Base-by-base conservation (phyloP, 2,797 vertebrate species). In the Discoglossus pictus region DNA sequence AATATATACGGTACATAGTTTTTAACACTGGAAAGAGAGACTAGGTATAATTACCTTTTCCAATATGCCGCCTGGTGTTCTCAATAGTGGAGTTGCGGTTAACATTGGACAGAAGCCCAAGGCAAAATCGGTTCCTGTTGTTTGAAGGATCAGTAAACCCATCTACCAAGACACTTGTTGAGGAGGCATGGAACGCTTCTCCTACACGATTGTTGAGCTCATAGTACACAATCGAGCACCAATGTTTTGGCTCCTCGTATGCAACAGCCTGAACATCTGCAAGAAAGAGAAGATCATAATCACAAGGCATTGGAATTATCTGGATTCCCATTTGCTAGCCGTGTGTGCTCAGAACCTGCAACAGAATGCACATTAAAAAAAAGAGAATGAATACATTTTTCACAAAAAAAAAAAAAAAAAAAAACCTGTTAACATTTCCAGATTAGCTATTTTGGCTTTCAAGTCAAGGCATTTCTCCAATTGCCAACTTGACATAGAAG, bases 51-150 rank as follows among this genome's bases (percentile, higher is more conserved):
- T 69, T 78, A 95, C 96, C 96, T 94, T 98, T 99, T 74, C 97
- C 94, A 20, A 99, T 99, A 72, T 99, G 97, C 78, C 96, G 87
- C 77, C 97, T 89, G 0, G 97, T 99, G 84, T 99, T 98, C 85
- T 99, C 97, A 2, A 99, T 99, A 65, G 97, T 99, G 59, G 97
- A 99, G 88, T 99, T 99, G 82, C 97, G 95, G 87, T 99, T 99
- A 67, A 99, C 97, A 0, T 99, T 98, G 18, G 97, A 99, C 46
- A 99, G 92, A 75, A 99, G 91, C 79, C 97, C 97, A 35, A 99
- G 92, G 81, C 97, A 99, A 86, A 99, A 99, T 25, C 97, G 92
- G 90, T 96, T 99, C 84, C 94, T 94, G 80, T 98, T 99, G 88
- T 99, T 99, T 66, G 97, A 98, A 73, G 97, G 97, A 82, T 99